Percentiles rank a stretch among this genome's conserved stretches.
phyloP scores from a whole-genome alignment of 2,797 vertebrate species.

The Sebastes variabilis region DNA sequence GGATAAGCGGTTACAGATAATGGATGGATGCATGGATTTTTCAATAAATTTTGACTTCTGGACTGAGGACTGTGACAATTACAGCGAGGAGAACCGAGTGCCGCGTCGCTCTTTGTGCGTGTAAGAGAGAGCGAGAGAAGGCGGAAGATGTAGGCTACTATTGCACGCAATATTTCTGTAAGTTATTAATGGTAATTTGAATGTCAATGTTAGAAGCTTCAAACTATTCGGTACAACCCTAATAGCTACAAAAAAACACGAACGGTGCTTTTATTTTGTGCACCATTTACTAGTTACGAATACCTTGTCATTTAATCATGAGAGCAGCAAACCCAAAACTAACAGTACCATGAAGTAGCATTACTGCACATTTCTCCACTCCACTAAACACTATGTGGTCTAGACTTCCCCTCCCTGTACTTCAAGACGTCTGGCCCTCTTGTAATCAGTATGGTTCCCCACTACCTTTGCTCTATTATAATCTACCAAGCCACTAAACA shows the following conservation, averaged over 20 bases:
- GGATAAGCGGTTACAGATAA: too few relatives aligned
- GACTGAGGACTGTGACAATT: too few relatives aligned
- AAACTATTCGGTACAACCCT: too few relatives aligned
- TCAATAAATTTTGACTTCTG: too few relatives aligned
- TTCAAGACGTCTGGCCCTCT: neutral
- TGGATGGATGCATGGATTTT: too few relatives aligned
- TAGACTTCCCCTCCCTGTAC: neutral
- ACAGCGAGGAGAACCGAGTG: too few relatives aligned
- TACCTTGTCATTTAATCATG: neutral
- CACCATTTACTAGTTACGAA: neutral
- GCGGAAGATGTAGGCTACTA: too few relatives aligned
- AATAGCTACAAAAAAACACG: neutral
- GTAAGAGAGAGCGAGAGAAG: too few relatives aligned
- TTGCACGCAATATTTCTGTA: too few relatives aligned
- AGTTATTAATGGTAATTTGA: too few relatives aligned
- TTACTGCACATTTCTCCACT: neutral
- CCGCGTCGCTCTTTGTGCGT: too few relatives aligned
- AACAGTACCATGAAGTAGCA: neutral
- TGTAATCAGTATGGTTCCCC: neutral
- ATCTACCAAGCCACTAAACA: constrained; percentile 32
- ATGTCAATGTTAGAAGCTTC: too few relatives aligned
- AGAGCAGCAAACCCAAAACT: neutral
- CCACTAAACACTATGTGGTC: neutral
- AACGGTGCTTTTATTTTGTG: neutral
- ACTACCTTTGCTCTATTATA: constrained; percentile 7